Base-by-base conservation (phyloP, 2,113 vertebrate genomes). In the Irena cyanogastra region DNA sequence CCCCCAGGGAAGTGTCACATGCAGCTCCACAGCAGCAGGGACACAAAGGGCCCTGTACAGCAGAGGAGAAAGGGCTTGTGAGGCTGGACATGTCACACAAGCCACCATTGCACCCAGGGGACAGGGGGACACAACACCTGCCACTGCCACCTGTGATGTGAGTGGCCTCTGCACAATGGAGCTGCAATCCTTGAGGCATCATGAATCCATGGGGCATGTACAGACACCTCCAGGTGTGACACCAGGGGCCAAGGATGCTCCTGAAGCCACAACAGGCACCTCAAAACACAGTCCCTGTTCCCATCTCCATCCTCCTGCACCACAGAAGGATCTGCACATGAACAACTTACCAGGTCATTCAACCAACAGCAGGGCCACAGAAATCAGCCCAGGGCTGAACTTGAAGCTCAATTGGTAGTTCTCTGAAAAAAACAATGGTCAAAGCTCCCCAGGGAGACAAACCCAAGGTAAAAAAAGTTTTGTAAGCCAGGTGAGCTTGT, bases 321-420 rank as follows among this genome's bases (percentile, higher is more conserved):
- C 41, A 53, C 59, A 66, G 45, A 39, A 31, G 57, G 37, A 57
- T 16, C 37, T 69, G 56, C 49, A 41, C 61, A 31, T 1, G 1
- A 68, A 50, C 0, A 0, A 27, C 41, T 44, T 8, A 28, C 47
- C 7, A 14, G 27, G 5, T 12, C 52, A 19, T 12, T 71, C 20
- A 14, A 65, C 30, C 70, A 87, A 33, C 17, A 81, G 45, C 31
- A 21, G 19, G 1, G 41, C 47, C 54, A 27, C 21, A 68, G 66
- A 83, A 83, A 80, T 30, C 49, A 63, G 44, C 7, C 59, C 83
- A 53, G 45, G 45, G 59, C 30, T 4, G 9, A 69, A 33, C 35
- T 39, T 61, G 26, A 45, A 50, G 35, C 33, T 80, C 87, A 50
- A 27, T 49, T 65, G 88, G 37, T 37, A 33, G 80, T 23, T 24